Evolutionary conservation across 2,113 vertebrate species (phyloP).

Genomic region (Melanerpes formicivorus): DNA sequence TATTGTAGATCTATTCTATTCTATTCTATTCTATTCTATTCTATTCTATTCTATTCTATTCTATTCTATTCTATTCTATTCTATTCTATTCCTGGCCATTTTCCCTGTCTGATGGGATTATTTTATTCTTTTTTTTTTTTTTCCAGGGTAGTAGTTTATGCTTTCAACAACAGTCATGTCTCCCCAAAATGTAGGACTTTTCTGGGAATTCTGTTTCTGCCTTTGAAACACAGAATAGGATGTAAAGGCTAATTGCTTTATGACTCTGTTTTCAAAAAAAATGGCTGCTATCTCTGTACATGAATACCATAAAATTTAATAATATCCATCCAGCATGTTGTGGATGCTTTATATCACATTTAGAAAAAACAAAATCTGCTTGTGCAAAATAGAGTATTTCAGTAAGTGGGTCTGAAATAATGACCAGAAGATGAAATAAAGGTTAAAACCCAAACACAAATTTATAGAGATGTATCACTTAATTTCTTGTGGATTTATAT

Average conservation of each 20-base stretch:
- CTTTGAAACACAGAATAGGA: not conserved
- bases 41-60: no score
- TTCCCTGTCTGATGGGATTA: not conserved
- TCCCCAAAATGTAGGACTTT: not conserved
- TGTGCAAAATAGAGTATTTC: not conserved
- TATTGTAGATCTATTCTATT: not conserved
- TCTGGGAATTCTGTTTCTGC: not conserved
- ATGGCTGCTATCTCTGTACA: not conserved
- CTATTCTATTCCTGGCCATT: not conserved
- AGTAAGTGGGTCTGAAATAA: not conserved
- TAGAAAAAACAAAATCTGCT: not conserved
- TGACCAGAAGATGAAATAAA: not conserved
- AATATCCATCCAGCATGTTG: not conserved
- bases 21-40: no score
- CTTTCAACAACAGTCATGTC: not conserved
- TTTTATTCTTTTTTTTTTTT: no score
- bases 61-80: no score
- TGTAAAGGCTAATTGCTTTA: constrained; percentile 16
- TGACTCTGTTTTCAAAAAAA: not conserved
- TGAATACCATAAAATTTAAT: constrained; percentile 22
- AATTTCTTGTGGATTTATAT: not conserved
- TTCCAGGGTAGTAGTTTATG: not conserved
- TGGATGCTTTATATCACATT: not conserved
- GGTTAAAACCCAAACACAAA: not conserved
- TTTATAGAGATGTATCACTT: not conserved